phyloP scores from a whole-genome alignment of 2,888 invertebrate genomes.

The Mamestra brassicae region DNA sequence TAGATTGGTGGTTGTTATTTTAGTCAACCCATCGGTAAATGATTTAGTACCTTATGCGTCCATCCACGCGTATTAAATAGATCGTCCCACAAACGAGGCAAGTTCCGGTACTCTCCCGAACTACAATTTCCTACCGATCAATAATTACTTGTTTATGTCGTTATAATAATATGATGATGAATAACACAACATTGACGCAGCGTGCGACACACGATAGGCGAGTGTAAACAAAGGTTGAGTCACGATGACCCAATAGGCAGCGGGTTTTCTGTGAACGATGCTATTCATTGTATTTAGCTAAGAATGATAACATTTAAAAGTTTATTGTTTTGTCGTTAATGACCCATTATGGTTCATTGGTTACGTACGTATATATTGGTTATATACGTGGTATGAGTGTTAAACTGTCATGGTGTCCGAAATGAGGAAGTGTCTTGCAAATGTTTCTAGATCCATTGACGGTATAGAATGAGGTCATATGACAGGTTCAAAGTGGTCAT shows the following conservation, averaged over 20 bases:
- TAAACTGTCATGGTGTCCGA: constrained; percentile 4
- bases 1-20: not conserved
- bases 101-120: constrained; percentile 24
- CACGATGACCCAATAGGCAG: constrained; percentile 73
- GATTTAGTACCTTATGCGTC: too few species aligned
- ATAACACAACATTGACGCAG: constrained; percentile 65
- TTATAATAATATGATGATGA: constrained; percentile 69
- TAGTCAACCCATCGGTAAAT: not conserved
- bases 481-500: not conserved
- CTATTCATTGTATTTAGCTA: constrained; percentile 65
- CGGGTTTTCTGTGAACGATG: constrained; percentile 66
- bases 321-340: constrained; percentile 52
- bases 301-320: constrained; percentile 57
- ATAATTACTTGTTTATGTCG: constrained; percentile 83
- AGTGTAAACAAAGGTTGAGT: constrained; percentile 77
- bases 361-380: not conserved
- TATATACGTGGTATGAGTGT: constrained; percentile 4
- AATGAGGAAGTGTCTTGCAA: not conserved
- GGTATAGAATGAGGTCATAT: not conserved
- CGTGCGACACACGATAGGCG: constrained; percentile 60
- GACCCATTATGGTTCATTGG: constrained; percentile 34
- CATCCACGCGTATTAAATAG: not conserved
- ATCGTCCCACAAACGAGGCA: not conserved
- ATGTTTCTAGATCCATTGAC: not conserved
- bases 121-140: constrained; percentile 23